Base-by-base conservation (phyloP, 2,888 invertebrate species). In the Eristalis tenax region DNA sequence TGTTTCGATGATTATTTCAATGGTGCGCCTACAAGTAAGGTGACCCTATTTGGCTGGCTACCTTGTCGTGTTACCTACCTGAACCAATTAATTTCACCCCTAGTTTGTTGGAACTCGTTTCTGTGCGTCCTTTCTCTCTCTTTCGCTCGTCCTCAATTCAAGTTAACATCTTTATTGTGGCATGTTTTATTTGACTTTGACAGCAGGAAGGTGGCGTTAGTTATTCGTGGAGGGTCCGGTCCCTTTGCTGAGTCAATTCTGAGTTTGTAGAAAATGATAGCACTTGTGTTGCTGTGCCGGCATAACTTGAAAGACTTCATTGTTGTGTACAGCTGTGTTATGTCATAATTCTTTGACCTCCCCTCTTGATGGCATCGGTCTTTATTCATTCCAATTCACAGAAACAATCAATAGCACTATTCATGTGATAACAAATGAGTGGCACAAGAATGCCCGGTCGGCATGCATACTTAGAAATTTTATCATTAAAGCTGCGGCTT, bases 151-250 rank as follows among this genome's bases (percentile, higher is more conserved):
- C 18, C 35, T n/a, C 18, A 28, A 22, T 73, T 56, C 63, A 23
- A 35, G 35, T 74, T 74, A 56, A 74, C 74, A 56, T 56, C 74
- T 74, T 64, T 23, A 74, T 74, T 64, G 64, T 43, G 43, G 63
- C 71, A 43, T 38, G 38, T 18, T 28, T 61, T 59, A 10, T 71
- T 57, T 10, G 35, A 59, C 50, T 74, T 74, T 64, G 63, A 56
- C 32, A 35, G 63, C 8, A 56, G n/a, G 32, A 32, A 35, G 74
- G 64, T 64, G 64, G 74, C 74, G 64, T 74, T 56, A 64, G 61
- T n/a, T 40, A 8, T 61, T 63, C 64, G 50, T 74, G 74, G 63
- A 64, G 74, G 74, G 74, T 74, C 73, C 35, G 26, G 26, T 2
- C 1, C 8, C 23, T 11, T 63, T 64, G 2, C 15, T 23, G 6